Base-by-base conservation (phyloP, 2,797 vertebrate species). In the Momotus momota region DNA sequence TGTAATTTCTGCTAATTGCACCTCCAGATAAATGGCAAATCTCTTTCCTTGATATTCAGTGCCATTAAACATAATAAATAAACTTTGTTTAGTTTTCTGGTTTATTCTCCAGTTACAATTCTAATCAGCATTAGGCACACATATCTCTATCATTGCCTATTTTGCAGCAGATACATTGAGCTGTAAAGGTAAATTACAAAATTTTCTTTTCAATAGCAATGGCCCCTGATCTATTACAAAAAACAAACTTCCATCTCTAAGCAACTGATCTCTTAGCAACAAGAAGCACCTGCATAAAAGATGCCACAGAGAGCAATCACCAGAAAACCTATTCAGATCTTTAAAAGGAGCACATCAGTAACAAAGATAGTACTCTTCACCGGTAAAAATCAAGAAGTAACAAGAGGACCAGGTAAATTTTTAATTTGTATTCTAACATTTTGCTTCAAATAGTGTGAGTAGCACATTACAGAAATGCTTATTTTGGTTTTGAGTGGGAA, bases 251-350 rank as follows among this genome's bases (percentile, higher is more conserved):
- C 94, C 73, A 99, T 99, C 98, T 98, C 99, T 92, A 98, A 98
- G 99, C 99, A 99, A 99, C 99, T 96, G 83, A 98, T 96, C 97
- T 98, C 98, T 98, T 98, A 98, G 99, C 98, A 98, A 98, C 98
- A 97, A 97, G 98, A 98, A 97, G 95, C 98, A 98, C 98, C 98
- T 98, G 99, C 98, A 98, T 98, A 98, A 99, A 96, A 98, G 97
- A 98, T 98, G 96, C 97, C 97, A 98, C 93, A 96, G 94, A 97
- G 88, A 97, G 98, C 97, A 98, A 97, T 98, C 98, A 98, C 96
- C 95, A 97, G 97, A 95, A 96, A 98, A 97, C 90, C 97, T 94
- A 62, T 90, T 86, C 96, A 90, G 92, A 95, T 96, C 97, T 92
- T 94, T 93, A 43, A 70, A 94, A 94, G 96, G 94, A 94, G 82